Evolutionary conservation across 2,888 invertebrate species (phyloP).

Genomic region (Torymus aiolomorphi): DNA sequence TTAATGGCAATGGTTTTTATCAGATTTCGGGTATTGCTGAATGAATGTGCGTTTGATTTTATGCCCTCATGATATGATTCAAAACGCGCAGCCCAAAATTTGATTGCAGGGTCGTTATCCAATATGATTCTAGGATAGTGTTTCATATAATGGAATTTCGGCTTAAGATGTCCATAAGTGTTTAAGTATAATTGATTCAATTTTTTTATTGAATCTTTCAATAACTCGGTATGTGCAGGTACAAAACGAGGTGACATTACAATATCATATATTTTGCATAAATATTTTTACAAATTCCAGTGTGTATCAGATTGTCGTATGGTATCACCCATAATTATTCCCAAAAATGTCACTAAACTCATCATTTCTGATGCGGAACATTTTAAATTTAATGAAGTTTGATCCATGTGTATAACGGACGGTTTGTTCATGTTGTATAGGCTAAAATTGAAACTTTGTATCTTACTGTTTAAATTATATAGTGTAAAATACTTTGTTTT

Average conservation of each 20-base stretch:
- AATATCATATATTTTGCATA: too few relatives aligned
- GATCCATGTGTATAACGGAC: too few relatives aligned
- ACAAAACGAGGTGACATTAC: neutral
- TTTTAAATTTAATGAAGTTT: too few relatives aligned
- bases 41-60: neutral
- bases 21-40: neutral
- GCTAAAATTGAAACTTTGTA: too few relatives aligned
- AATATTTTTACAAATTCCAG: too few relatives aligned
- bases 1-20: conserved; percentile 9
- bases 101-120: neutral
- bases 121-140: conserved; percentile 9
- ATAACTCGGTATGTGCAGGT: neutral
- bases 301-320: too few relatives aligned
- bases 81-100: conserved; percentile 19
- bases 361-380: too few relatives aligned
- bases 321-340: too few relatives aligned
- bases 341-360: too few relatives aligned
- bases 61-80: neutral
- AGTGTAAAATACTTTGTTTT: too few relatives aligned
- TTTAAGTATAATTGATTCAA: neutral
- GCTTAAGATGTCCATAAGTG: conserved; percentile 7
- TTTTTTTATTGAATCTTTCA: neutral
- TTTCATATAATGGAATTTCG: conserved; percentile 11
- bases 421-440: too few relatives aligned
- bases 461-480: too few relatives aligned